A percentile compares a stretch with the other conserved stretches of the same genome.
Evolutionary conservation across 2,113 vertebrate genomes (phyloP).

Genomic region (Callocephalon fimbriatum): DNA sequence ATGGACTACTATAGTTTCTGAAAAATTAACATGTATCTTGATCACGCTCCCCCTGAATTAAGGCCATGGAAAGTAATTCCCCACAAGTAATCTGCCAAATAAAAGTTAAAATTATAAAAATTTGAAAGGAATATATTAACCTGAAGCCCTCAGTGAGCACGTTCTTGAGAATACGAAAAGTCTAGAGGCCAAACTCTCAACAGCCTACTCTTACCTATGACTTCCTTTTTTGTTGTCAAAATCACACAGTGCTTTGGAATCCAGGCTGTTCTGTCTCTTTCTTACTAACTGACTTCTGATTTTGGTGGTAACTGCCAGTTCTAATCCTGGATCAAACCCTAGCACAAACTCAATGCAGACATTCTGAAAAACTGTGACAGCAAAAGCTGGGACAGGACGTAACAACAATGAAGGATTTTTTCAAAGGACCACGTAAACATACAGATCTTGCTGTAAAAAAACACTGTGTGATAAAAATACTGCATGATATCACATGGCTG

Average conservation of each 20-base stretch:
- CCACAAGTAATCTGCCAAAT: background rate
- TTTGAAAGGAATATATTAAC: background rate
- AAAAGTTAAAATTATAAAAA: background rate
- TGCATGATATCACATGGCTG: background rate
- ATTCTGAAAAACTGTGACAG: background rate
- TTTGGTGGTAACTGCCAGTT: background rate
- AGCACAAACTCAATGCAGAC: background rate
- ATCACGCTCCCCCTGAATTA: background rate
- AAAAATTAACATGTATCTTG: background rate
- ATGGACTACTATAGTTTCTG: background rate
- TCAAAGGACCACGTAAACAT: fast-evolving
- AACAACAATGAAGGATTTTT: background rate
- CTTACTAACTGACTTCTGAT: background rate
- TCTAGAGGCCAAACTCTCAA: background rate
- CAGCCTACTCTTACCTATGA: background rate
- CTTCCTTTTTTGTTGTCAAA: background rate
- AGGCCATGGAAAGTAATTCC: background rate
- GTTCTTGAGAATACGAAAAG: background rate
- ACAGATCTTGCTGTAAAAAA: background rate
- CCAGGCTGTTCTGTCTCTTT: background rate
- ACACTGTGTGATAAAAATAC: background rate
- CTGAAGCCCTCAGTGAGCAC: background rate
- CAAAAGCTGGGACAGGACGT: background rate
- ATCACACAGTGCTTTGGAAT: background rate
- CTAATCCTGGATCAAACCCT: background rate